A percentile compares a stretch with the other conserved stretches of the same genome.
These are phyloP conservation scores for Drosophila pseudoananassae DNA, from an alignment of 1,140 invertebrate species.

Conservation along the genomic window DNA sequence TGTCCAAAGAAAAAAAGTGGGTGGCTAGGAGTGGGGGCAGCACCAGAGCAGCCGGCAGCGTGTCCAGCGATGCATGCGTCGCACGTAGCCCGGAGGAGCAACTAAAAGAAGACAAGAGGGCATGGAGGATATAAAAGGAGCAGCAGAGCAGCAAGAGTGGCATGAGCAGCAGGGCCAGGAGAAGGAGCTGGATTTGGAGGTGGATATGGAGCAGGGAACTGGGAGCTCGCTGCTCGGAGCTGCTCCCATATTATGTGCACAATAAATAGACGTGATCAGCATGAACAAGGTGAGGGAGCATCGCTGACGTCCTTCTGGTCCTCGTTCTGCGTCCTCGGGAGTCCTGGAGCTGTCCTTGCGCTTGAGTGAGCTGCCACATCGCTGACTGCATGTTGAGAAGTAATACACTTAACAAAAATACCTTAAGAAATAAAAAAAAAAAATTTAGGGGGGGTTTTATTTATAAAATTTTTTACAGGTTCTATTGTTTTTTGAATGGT, in stretches of 20 bases:
- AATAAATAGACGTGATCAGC: conserved; percentile 84
- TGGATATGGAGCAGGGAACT: background rate
- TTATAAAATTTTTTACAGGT: too few species aligned
- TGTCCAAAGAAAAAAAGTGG: conserved; percentile 23
- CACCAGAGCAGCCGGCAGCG: conserved; percentile 46
- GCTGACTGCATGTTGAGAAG: conserved; percentile 71
- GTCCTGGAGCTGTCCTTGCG: conserved; percentile 55
- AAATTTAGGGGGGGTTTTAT: too few species aligned
- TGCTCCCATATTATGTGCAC: conserved; percentile 84
- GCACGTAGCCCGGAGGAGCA: conserved; percentile 73
- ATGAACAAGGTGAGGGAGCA: conserved; percentile 65
- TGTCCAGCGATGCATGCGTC: conserved; percentile 81
- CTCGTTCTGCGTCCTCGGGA: conserved; percentile 25
- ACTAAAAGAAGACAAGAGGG: conserved; percentile 20
- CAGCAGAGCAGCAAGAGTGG: conserved; percentile 20
- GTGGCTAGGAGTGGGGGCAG: conserved; percentile 17
- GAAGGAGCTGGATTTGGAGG: background rate
- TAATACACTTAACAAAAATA: conserved; percentile 10
- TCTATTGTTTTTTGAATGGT: too few species aligned
- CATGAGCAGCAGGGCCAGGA: conserved; percentile 17
- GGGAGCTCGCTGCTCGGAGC: conserved; percentile 14
- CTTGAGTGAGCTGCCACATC: conserved; percentile 68
- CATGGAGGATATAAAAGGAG: conserved; percentile 21
- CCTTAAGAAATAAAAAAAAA: too few species aligned
- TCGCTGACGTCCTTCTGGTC: conserved; percentile 39